phyloP scores from a whole-genome alignment of 2,113 vertebrate species.

The Podarcis cretensis region DNA sequence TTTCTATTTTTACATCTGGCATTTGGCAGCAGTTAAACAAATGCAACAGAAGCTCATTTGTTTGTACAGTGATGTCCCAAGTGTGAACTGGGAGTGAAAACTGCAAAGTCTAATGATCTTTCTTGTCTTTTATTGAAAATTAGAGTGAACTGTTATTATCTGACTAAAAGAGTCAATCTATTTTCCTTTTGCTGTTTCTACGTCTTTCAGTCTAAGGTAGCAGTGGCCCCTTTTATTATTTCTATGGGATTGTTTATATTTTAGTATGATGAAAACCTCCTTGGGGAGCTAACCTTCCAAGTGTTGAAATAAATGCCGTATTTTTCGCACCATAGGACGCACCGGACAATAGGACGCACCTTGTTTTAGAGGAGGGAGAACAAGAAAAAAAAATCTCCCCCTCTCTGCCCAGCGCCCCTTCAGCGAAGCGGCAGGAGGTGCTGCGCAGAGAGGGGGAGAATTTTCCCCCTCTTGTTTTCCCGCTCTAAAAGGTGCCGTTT shows the following conservation, averaged over 20 bases:
- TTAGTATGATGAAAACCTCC: neutral
- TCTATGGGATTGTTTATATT: neutral
- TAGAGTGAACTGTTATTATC: neutral
- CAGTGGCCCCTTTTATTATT: neutral
- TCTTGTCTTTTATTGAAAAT: conserved; percentile 39
- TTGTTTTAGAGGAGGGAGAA: no score
- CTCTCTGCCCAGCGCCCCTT: no score
- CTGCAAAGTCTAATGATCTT: conserved; percentile 8
- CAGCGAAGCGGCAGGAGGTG: no score
- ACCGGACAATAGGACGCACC: no score
- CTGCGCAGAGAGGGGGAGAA: no score
- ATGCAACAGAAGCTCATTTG: conserved; percentile 39
- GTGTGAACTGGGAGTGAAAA: conserved; percentile 42
- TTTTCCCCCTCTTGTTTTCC: no score
- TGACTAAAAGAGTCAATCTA: neutral
- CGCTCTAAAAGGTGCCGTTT: no score
- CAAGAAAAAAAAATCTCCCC: no score
- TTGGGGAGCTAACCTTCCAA: neutral
- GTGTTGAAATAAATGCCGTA: neutral
- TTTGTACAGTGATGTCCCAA: conserved; percentile 42
- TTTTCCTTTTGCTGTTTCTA: neutral
- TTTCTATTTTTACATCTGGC: conserved; percentile 56
- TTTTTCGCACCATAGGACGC: no score
- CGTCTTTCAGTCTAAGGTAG: neutral
- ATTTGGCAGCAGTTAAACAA: conserved; percentile 44